A percentile compares a stretch with the other conserved stretches of the same genome.
These are phyloP conservation scores for Cylloceria caligata DNA, from an alignment of 2,888 invertebrate genomes.

Conservation along the genomic window DNA sequence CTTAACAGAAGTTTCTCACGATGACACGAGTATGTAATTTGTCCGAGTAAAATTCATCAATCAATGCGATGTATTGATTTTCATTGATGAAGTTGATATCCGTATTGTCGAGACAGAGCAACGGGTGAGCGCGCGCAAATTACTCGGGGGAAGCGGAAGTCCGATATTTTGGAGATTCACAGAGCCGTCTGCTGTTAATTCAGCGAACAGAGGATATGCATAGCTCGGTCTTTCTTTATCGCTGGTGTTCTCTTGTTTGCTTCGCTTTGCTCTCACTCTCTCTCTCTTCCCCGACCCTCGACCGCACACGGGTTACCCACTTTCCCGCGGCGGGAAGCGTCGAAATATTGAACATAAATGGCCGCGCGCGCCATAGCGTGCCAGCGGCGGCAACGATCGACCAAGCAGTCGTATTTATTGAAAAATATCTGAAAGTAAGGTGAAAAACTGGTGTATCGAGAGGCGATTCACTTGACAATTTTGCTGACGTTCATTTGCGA, in stretches of 20 bases:
- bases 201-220: slow-evolving; percentile 58
- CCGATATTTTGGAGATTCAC: slow-evolving; percentile 64
- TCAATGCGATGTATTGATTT: slow-evolving; percentile 67
- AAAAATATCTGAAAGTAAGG: slow-evolving; percentile 73
- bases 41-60: slow-evolving; percentile 64
- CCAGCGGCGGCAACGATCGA: slow-evolving; percentile 70
- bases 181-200: slow-evolving; percentile 59
- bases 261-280: neutral
- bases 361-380: slow-evolving; percentile 73
- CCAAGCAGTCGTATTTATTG: slow-evolving; percentile 61
- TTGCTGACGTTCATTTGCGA: too few relatives aligned
- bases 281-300: slow-evolving; percentile 22
- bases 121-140: slow-evolving; percentile 2
- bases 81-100: slow-evolving; percentile 67
- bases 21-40: slow-evolving; percentile 48
- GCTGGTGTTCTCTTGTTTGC: slow-evolving; percentile 22
- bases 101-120: slow-evolving; percentile 41
- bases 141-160: slow-evolving; percentile 53
- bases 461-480: neutral
- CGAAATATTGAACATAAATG: slow-evolving; percentile 79
- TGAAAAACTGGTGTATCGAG: slow-evolving; percentile 7
- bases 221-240: slow-evolving; percentile 31
- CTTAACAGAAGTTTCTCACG: slow-evolving; percentile 21
- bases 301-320: slow-evolving; percentile 53
- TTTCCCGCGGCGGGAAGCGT: slow-evolving; percentile 77